These are phyloP conservation scores for Phocoena phocoena DNA, from an alignment of 2,113 vertebrate species.

Conservation along the genomic window DNA sequence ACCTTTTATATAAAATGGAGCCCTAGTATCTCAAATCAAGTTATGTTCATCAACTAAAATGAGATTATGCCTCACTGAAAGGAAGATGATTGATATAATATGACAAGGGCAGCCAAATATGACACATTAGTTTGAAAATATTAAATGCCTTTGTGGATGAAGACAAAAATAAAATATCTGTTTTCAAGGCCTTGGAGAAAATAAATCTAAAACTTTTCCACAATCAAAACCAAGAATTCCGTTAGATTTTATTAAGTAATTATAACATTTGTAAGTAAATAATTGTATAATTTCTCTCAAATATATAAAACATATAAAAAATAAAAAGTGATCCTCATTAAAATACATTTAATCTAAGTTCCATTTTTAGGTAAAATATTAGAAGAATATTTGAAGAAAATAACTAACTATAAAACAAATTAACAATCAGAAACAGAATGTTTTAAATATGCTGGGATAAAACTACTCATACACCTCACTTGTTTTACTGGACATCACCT, in stretches of 20 bases:
- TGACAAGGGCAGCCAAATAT: conserved; percentile 80
- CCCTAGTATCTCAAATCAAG: conserved; percentile 70
- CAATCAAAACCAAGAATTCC: not conserved
- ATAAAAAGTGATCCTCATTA: not conserved
- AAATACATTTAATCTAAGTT: not conserved
- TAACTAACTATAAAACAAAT: not conserved
- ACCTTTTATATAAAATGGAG: conserved; percentile 68
- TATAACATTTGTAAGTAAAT: not conserved
- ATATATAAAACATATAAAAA: not conserved
- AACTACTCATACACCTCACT: not conserved
- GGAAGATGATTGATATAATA: conserved; percentile 77
- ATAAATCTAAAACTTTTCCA: not conserved
- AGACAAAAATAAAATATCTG: conserved; percentile 43
- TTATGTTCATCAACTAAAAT: conserved; percentile 78
- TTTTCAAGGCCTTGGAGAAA: not conserved
- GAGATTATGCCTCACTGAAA: conserved; percentile 72
- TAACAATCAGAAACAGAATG: not conserved
- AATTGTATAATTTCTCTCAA: not conserved
- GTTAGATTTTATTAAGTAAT: not conserved
- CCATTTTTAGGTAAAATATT: not conserved
- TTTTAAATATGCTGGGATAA: not conserved
- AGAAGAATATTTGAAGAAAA: not conserved
- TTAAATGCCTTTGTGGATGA: conserved; percentile 49
- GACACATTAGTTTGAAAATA: conserved; percentile 77
- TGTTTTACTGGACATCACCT: not conserved